Evolutionary conservation across 2,797 vertebrate genomes (phyloP).

Genomic region (Rhodeus uyekii): DNA sequence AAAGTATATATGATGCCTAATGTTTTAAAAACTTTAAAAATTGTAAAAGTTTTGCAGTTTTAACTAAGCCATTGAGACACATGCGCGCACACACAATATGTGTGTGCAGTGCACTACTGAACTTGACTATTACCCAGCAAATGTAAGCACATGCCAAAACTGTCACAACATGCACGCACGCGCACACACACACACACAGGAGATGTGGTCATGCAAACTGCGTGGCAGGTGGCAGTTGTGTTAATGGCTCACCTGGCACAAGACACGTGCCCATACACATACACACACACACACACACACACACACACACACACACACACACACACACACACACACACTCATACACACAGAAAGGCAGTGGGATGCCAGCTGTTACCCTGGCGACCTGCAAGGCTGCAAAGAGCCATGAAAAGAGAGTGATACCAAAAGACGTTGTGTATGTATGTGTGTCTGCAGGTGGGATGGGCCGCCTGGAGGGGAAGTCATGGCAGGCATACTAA

Average conservation of each 20-base stretch:
- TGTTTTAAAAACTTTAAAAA: background rate
- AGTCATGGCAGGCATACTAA: slow-evolving; percentile 49
- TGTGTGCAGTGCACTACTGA: background rate
- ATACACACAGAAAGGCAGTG: background rate
- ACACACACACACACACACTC: slow-evolving; percentile 5
- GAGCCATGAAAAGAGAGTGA: slow-evolving; percentile 30
- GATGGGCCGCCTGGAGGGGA: slow-evolving; percentile 21
- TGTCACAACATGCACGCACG: background rate
- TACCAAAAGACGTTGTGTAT: slow-evolving; percentile 31
- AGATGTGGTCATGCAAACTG: slow-evolving; percentile 3
- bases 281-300: background rate
- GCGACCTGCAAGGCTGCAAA: slow-evolving; percentile 41
- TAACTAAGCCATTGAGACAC: background rate
- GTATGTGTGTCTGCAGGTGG: slow-evolving; percentile 46
- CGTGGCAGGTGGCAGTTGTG: slow-evolving; percentile 49
- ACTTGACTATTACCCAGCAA: slow-evolving; percentile 30
- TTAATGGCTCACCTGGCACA: slow-evolving; percentile 60
- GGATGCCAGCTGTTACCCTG: slow-evolving; percentile 53
- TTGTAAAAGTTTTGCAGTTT: background rate
- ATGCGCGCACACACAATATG: background rate
- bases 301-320: slow-evolving; percentile 1
- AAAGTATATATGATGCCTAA: background rate
- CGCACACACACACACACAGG: slow-evolving; percentile 33
- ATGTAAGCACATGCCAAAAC: slow-evolving; percentile 17
- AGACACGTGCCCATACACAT: slow-evolving; percentile 19